Conservation (phyloP, 2,797 vertebrate genomes). For the Vireo griseus region DNA sequence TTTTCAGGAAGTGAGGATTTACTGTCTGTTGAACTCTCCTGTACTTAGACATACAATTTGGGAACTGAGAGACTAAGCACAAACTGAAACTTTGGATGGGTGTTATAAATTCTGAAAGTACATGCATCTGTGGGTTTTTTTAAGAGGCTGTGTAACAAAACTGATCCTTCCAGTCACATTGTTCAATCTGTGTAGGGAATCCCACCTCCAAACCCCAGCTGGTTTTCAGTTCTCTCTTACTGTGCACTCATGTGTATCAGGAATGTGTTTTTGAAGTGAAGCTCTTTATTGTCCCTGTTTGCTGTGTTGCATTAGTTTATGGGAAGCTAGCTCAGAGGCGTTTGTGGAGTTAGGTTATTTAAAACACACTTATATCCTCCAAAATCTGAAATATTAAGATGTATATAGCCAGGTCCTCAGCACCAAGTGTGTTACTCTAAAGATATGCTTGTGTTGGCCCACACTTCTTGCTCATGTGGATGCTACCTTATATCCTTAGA, state of each 20-base stretch:
- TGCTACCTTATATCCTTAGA: background rate
- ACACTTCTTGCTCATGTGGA: background rate
- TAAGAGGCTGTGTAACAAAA: background rate
- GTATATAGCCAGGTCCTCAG: background rate
- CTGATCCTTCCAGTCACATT: background rate
- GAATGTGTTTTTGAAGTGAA: background rate
- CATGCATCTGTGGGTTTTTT: background rate
- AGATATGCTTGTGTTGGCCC: background rate
- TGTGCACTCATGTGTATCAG: background rate
- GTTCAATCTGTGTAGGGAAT: background rate
- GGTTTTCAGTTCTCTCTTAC: background rate
- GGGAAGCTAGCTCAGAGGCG: background rate
- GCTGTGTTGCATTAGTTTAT: background rate
- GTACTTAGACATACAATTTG: background rate
- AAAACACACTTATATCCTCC: background rate
- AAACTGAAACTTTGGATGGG: background rate
- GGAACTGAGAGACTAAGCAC: background rate
- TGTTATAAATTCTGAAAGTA: background rate
- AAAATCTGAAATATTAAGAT: background rate
- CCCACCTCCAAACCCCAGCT: background rate
- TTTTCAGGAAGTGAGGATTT: background rate
- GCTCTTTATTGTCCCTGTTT: background rate
- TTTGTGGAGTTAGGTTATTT: background rate
- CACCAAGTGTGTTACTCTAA: background rate
- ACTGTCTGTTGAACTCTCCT: background rate